phyloP scores from a whole-genome alignment of 2,888 invertebrate genomes.

The Drosophila birchii region DNA sequence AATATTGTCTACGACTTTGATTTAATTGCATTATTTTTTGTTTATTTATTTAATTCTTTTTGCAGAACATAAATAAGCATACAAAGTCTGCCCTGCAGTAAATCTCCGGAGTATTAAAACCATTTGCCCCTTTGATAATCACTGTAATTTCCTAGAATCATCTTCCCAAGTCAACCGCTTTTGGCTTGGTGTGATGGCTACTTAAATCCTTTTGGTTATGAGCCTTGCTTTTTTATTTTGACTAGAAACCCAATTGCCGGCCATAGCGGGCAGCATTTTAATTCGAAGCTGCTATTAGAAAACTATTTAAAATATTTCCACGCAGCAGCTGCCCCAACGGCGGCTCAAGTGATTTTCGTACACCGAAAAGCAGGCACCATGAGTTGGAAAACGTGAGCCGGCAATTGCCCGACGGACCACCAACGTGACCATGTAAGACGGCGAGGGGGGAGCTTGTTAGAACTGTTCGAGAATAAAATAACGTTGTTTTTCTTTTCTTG shows the following conservation, averaged over 20 bases:
- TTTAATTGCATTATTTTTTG: too few relatives aligned
- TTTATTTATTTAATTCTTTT: too few relatives aligned
- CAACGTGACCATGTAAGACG: constrained; percentile 55
- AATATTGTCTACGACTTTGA: background rate
- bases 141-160: constrained; percentile 16
- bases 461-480: constrained; percentile 49
- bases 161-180: constrained; percentile 21
- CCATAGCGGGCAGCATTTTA: constrained; percentile 57
- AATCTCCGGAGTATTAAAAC: background rate
- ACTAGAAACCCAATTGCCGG: constrained; percentile 10
- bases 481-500: constrained; percentile 9
- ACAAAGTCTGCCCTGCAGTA: background rate
- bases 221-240: constrained; percentile 50
- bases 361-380: constrained; percentile 35
- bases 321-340: constrained; percentile 43
- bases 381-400: constrained; percentile 68
- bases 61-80: background rate
- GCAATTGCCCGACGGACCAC: constrained; percentile 64
- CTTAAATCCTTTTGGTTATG: constrained; percentile 60
- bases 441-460: constrained; percentile 57
- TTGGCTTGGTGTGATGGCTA: constrained; percentile 40
- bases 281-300: constrained; percentile 72
- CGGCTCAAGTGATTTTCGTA: constrained; percentile 34
- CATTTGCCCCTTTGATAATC: constrained; percentile 11
- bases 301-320: constrained; percentile 77